Percentiles rank a stretch among this genome's conserved stretches.
These are phyloP conservation scores for Latrodectus hesperus DNA, from an alignment of 2,888 invertebrate genomes.

Conservation along the genomic window DNA sequence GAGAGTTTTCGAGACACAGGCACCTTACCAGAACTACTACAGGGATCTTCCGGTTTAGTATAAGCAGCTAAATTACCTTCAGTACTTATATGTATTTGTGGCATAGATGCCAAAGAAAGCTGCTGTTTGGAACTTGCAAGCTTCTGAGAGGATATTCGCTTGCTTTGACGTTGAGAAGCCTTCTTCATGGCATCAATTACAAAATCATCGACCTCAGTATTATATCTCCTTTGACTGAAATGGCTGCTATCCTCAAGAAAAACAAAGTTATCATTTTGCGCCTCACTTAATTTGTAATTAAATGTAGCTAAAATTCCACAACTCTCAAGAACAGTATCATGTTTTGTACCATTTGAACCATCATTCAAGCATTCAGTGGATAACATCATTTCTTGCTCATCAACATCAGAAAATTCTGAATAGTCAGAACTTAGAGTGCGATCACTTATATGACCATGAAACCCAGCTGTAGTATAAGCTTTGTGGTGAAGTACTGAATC, in stretches of 20 bases:
- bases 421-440: conserved; percentile 71
- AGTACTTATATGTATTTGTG: conserved; percentile 71
- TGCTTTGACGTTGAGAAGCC: conserved; percentile 69
- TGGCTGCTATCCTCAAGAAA: conserved; percentile 44
- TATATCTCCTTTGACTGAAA: conserved; percentile 35
- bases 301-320: conserved; percentile 75
- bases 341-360: conserved; percentile 45
- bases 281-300: conserved; percentile 69
- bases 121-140: conserved; percentile 24
- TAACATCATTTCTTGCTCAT: conserved; percentile 64
- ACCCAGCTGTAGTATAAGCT: conserved; percentile 42
- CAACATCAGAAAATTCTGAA: conserved; percentile 71
- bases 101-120: conserved; percentile 60
- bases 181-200: conserved; percentile 71
- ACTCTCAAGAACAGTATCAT: conserved; percentile 74
- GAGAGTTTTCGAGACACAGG: conserved; percentile 70
- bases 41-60: conserved; percentile 44
- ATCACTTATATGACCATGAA: conserved; percentile 66
- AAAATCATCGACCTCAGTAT: conserved; percentile 71
- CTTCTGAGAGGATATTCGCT: conserved; percentile 40
- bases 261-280: conserved; percentile 45
- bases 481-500: conserved; percentile 60
- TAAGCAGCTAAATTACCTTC: conserved; percentile 56
- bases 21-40: conserved; percentile 34
- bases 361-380: conserved; percentile 65